Evolutionary conservation across 2,113 vertebrate species (phyloP).

Genomic region (Pimephales promelas): DNA sequence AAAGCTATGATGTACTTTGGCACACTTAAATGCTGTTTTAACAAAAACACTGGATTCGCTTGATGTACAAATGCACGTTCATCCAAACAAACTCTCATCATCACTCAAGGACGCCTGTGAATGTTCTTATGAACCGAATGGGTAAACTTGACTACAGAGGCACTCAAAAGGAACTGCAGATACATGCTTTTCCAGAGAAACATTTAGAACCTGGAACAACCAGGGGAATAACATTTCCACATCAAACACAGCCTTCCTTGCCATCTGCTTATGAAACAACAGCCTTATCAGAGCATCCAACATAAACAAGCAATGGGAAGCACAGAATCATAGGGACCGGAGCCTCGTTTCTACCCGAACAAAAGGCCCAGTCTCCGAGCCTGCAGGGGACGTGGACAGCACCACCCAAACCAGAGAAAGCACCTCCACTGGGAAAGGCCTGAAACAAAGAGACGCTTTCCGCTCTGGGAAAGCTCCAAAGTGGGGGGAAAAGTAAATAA

Average conservation of each 20-base stretch:
- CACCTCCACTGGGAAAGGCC: background rate
- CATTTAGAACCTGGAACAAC: slow-evolving; percentile 49
- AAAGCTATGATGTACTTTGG: slow-evolving; percentile 21
- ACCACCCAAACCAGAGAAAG: slow-evolving; percentile 23
- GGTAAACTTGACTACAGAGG: slow-evolving; percentile 26
- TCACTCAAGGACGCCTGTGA: background rate
- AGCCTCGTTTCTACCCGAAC: slow-evolving; percentile 18
- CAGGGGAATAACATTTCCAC: slow-evolving; percentile 39
- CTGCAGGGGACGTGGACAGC: slow-evolving; percentile 16
- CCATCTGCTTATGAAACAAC: slow-evolving; percentile 48
- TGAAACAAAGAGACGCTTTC: slow-evolving; percentile 28
- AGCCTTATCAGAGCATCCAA: slow-evolving; percentile 44
- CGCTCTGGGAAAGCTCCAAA: slow-evolving; percentile 10
- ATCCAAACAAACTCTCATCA: slow-evolving; percentile 9
- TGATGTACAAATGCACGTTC: slow-evolving; percentile 3
- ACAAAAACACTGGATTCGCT: slow-evolving; percentile 10
- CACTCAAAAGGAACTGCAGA: slow-evolving; percentile 17
- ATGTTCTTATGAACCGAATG: slow-evolving; percentile 11
- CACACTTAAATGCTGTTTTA: slow-evolving; percentile 28
- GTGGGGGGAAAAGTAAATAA: slow-evolving; percentile 8
- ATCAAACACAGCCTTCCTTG: slow-evolving; percentile 50
- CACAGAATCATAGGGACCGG: slow-evolving; percentile 27
- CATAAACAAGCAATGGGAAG: slow-evolving; percentile 49
- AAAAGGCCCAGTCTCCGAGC: slow-evolving; percentile 21
- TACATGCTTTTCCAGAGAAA: slow-evolving; percentile 49